Percentiles rank a stretch among this genome's conserved stretches.
Evolutionary conservation across 2,888 invertebrate genomes (phyloP).

Genomic region (Agrochola lota): DNA sequence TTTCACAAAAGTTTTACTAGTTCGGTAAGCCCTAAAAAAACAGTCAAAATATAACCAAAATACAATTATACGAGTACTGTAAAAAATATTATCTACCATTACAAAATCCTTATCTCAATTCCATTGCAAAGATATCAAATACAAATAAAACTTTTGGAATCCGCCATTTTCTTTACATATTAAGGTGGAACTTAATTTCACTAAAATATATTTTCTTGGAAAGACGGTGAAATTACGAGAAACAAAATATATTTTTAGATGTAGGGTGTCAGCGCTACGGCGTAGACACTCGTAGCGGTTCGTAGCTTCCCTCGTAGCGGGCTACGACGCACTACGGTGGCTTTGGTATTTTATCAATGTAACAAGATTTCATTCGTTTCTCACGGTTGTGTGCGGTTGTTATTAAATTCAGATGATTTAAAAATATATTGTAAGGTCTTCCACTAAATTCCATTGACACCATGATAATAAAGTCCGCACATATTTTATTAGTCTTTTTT

Average conservation of each 20-base stretch:
- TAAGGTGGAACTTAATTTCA: conserved; percentile 34
- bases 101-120: conserved; percentile 26
- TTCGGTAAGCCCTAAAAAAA: conserved; percentile 19
- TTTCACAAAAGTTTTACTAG: conserved; percentile 24
- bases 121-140: conserved; percentile 24
- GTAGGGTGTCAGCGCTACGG: conserved; percentile 40
- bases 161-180: conserved; percentile 18
- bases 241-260: conserved; percentile 25
- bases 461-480: background rate
- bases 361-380: conserved; percentile 17
- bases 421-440: background rate
- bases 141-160: conserved; percentile 34
- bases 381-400: background rate
- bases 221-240: conserved; percentile 10
- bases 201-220: conserved; percentile 30
- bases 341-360: conserved; percentile 27
- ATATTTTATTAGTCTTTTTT: background rate
- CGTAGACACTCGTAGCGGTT: conserved; percentile 46
- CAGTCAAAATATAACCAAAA: conserved; percentile 11
- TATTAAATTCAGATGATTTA: background rate
- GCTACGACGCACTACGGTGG: conserved; percentile 30
- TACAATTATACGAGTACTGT: conserved; percentile 14
- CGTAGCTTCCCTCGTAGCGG: conserved; percentile 42
- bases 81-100: conserved; percentile 19
- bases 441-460: background rate